These are phyloP conservation scores for Brachionus sp. DNA, from an alignment of 1,140 invertebrate species.

Conservation along the genomic window DNA sequence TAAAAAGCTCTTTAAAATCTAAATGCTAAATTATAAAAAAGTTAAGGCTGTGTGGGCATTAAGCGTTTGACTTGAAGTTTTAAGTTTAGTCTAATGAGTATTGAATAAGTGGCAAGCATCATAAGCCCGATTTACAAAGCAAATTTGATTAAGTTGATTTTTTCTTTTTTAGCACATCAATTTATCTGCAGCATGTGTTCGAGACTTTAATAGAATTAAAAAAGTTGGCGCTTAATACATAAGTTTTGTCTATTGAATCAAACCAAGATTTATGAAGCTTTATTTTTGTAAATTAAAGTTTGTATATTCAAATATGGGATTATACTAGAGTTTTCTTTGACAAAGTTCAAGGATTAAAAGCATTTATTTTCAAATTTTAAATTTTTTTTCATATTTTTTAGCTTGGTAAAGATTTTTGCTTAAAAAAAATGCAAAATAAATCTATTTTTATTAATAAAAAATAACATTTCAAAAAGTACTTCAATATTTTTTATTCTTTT, in stretches of 20 bases:
- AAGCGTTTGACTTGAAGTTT: background rate
- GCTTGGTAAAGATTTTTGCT: too few species aligned
- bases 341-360: background rate
- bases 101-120: background rate
- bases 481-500: too few species aligned
- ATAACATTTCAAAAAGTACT: too few species aligned
- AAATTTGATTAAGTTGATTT: background rate
- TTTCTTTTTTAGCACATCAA: background rate
- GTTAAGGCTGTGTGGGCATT: background rate
- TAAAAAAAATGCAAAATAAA: too few species aligned
- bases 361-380: too few species aligned
- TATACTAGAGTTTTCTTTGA: background rate
- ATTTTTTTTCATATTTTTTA: too few species aligned
- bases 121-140: slow-evolving; percentile 1
- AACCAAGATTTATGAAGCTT: background rate
- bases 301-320: background rate
- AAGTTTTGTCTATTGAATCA: background rate
- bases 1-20: background rate
- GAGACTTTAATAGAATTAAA: background rate
- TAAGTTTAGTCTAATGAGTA: background rate
- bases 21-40: background rate
- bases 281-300: background rate
- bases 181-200: background rate
- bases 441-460: too few species aligned
- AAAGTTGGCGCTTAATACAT: background rate